Percentiles rank a stretch among this genome's conserved stretches.
These are phyloP conservation scores for Hylaeus anthracinus DNA, from an alignment of 1,140 invertebrate genomes.

Conservation along the genomic window DNA sequence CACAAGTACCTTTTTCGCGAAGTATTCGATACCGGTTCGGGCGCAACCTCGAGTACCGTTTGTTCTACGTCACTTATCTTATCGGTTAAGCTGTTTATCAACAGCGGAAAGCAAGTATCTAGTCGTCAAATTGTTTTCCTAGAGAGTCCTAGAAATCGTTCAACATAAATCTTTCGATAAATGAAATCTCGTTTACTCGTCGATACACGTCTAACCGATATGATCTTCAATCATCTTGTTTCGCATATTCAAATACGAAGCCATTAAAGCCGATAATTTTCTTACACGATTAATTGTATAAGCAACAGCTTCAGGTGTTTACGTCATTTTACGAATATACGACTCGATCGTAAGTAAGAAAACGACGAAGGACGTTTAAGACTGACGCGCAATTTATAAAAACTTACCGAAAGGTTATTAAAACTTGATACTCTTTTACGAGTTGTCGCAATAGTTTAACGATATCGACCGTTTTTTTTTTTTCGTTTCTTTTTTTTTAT, in stretches of 20 bases:
- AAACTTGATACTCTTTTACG: no score
- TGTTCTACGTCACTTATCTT: background rate
- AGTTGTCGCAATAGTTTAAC: no score
- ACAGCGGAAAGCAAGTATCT: background rate
- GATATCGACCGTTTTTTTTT: no score
- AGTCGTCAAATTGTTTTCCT: background rate
- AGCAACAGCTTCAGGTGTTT: background rate
- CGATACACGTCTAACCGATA: background rate
- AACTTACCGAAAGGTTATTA: background rate
- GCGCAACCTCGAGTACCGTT: no score
- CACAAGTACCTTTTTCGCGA: no score
- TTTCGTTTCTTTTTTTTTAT: no score
- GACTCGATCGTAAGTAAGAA: background rate
- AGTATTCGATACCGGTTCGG: no score
- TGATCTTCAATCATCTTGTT: background rate
- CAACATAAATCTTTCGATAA: no score
- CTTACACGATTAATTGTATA: background rate
- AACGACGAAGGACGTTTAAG: constrained; percentile 1
- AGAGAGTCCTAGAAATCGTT: background rate
- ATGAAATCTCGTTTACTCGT: no score
- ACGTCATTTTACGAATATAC: constrained; percentile 19
- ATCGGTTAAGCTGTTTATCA: constrained; percentile 2
- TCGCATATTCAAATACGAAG: background rate
- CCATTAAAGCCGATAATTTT: background rate
- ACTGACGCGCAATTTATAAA: background rate